Conservation (phyloP, 2,797 vertebrate species). For the Chloroceryle amazona region DNA sequence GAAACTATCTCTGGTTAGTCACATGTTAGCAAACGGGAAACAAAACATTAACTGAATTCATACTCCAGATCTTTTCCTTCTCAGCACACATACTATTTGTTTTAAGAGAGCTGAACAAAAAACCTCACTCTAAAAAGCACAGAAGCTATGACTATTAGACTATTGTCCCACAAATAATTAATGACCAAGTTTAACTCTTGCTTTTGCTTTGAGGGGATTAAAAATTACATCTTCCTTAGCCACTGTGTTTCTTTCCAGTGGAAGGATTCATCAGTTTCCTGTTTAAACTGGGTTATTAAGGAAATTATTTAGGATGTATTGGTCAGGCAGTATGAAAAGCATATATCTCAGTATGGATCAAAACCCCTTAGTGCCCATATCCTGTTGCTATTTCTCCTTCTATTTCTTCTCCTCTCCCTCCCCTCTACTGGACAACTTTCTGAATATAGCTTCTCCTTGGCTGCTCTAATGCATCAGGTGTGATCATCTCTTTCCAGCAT, state of each 20-base stretch:
- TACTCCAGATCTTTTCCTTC: neutral
- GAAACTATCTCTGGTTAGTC: neutral
- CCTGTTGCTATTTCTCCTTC: neutral
- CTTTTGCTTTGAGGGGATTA: neutral
- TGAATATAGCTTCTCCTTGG: neutral
- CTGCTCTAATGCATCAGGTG: neutral
- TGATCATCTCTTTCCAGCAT: neutral
- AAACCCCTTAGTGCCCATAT: neutral
- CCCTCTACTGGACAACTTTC: neutral
- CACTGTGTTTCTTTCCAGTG: neutral
- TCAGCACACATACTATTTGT: neutral
- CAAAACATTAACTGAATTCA: neutral
- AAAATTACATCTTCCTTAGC: neutral
- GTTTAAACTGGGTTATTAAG: neutral
- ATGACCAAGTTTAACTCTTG: neutral
- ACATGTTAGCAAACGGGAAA: neutral
- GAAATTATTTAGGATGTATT: neutral
- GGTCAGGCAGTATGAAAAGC: neutral
- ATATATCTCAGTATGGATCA: fast-evolving
- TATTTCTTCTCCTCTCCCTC: neutral
- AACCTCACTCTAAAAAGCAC: neutral
- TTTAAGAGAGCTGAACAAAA: neutral
- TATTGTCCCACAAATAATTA: neutral
- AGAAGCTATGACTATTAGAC: neutral
- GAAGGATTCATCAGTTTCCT: neutral